Conservation (phyloP, 1,140 invertebrate genomes). For the Macrotrachela quadricornifera region DNA sequence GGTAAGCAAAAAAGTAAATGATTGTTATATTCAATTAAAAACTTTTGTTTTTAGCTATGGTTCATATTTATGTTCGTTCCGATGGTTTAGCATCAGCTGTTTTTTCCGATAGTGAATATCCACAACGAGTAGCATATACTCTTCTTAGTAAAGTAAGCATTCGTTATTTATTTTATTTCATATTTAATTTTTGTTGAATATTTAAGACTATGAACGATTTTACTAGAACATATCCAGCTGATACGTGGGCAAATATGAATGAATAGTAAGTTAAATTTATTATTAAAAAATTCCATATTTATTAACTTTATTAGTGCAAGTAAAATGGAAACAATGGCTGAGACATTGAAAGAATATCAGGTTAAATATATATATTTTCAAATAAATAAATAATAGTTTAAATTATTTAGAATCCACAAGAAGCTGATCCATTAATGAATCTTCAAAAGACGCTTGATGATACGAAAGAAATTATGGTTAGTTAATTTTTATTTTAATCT, state of each 20-base stretch:
- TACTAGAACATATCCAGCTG: conserved; percentile 44
- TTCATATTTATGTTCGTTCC: conserved; percentile 69
- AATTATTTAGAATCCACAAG: conserved; percentile 54
- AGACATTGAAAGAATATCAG: too few relatives aligned
- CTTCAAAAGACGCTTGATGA: conserved; percentile 94
- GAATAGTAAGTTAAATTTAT: conserved; percentile 32
- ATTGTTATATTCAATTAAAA: too few relatives aligned
- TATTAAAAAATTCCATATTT: background rate
- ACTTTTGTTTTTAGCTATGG: too few relatives aligned
- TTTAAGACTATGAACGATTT: conserved; percentile 70
- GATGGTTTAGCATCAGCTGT: conserved; percentile 76
- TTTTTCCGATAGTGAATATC: conserved; percentile 92
- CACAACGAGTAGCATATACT: conserved; percentile 75
- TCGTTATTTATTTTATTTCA: background rate
- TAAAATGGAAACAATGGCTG: conserved; percentile 38
- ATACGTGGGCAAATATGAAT: conserved; percentile 45
- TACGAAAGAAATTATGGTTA: conserved; percentile 88
- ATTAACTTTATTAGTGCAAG: conserved; percentile 14
- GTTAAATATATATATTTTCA: too few relatives aligned
- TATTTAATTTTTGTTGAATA: background rate
- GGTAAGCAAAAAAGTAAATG: too few relatives aligned
- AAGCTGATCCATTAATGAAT: conserved; percentile 86
- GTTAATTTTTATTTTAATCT: conserved; percentile 14
- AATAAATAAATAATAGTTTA: too few relatives aligned
- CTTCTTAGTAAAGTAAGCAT: conserved; percentile 62